Conservation (phyloP, 2,888 invertebrate species). For the Actias luna region DNA sequence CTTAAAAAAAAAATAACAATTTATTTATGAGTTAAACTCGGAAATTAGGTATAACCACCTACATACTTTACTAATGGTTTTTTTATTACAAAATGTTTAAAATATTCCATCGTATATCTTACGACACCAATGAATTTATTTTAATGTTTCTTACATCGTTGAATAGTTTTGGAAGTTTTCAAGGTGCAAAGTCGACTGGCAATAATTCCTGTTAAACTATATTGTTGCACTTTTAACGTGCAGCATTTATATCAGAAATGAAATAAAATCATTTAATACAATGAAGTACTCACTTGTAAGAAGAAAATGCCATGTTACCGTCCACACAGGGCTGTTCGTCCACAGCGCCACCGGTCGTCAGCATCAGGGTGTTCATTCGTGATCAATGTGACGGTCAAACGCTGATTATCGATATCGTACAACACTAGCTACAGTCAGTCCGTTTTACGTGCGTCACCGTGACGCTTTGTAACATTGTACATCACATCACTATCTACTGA, state of each 20-base stretch:
- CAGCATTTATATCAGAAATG: background rate
- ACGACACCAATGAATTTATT: too few relatives aligned
- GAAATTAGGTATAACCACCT: too few relatives aligned
- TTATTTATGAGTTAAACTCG: too few relatives aligned
- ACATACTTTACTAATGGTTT: too few relatives aligned
- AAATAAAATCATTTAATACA: background rate
- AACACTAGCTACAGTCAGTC: slow-evolving; percentile 57
- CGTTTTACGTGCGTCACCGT: slow-evolving; percentile 49
- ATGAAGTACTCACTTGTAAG: slow-evolving; percentile 67
- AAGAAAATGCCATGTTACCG: slow-evolving; percentile 74
- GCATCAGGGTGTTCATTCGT: slow-evolving; percentile 77
- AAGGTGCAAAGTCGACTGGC: too few relatives aligned
- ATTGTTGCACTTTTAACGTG: background rate
- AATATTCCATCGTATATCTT: too few relatives aligned
- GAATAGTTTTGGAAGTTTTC: too few relatives aligned
- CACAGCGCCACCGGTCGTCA: slow-evolving; percentile 67
- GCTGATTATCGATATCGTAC: slow-evolving; percentile 45
- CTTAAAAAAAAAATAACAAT: too few relatives aligned
- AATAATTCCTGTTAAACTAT: too few relatives aligned
- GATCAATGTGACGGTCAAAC: slow-evolving; percentile 20
- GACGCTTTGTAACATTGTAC: slow-evolving; percentile 55
- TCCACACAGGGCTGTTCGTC: slow-evolving; percentile 74
- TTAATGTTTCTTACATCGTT: too few relatives aligned
- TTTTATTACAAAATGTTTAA: too few relatives aligned
- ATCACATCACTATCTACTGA: slow-evolving; percentile 60